phyloP scores from a whole-genome alignment of 2,888 invertebrate species.

The Sycophila texana region DNA sequence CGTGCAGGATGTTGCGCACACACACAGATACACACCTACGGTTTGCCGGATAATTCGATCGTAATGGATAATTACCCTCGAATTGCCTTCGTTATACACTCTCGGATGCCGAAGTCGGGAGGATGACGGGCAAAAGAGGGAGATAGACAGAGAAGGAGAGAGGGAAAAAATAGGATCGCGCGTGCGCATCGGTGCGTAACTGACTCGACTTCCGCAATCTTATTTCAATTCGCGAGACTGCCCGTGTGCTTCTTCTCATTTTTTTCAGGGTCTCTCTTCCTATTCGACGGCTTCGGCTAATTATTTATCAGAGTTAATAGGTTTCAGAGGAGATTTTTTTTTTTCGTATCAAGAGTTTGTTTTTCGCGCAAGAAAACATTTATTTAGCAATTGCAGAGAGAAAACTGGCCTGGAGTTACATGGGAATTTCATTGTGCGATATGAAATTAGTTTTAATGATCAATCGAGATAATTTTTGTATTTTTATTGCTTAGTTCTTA shows the following conservation, averaged over 20 bases:
- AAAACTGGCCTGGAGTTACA: not conserved
- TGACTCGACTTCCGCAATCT: slow-evolving; percentile 61
- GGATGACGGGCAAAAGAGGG: slow-evolving; percentile 48
- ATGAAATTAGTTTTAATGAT: not conserved
- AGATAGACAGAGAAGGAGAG: slow-evolving; percentile 54
- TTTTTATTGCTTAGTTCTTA: too few relatives aligned
- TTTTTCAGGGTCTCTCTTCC: not conserved
- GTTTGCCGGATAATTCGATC: slow-evolving; percentile 68
- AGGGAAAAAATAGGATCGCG: slow-evolving; percentile 40
- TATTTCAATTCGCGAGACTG: slow-evolving; percentile 43
- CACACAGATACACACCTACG: slow-evolving; percentile 32
- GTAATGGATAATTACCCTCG: slow-evolving; percentile 71
- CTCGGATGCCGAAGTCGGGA: slow-evolving; percentile 58
- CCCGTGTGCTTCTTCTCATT: slow-evolving; percentile 12
- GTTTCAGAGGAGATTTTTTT: not conserved
- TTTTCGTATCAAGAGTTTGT: not conserved
- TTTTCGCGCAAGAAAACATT: not conserved
- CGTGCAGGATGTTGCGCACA: not conserved
- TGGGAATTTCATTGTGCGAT: too few relatives aligned
- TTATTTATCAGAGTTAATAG: slow-evolving; percentile 46
- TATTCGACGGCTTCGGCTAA: slow-evolving; percentile 14
- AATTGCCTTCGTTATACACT: slow-evolving; percentile 56
- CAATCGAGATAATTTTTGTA: too few relatives aligned
- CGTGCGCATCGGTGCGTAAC: slow-evolving; percentile 66
- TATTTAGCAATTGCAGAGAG: slow-evolving; percentile 1